phyloP scores from a whole-genome alignment of 2,888 invertebrate genomes.

The Cataglyphis altisquamis region DNA sequence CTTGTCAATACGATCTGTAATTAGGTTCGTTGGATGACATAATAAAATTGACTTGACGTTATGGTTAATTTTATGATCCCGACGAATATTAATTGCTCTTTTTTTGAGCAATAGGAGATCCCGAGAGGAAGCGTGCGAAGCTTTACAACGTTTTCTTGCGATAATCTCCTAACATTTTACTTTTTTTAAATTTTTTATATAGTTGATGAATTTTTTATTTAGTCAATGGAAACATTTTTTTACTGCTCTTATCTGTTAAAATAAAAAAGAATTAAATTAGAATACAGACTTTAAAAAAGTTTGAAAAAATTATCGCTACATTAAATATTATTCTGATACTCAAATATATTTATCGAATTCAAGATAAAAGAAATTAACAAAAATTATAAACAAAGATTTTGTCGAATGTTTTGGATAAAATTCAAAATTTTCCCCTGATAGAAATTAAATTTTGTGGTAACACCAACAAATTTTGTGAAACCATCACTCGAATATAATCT shows the following conservation, averaged over 20 bases:
- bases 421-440: background rate
- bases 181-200: background rate
- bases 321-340: background rate
- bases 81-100: slow-evolving; percentile 74
- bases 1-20: background rate
- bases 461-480: background rate
- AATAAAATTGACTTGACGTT: slow-evolving; percentile 73
- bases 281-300: background rate
- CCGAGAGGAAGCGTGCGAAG: slow-evolving; percentile 81
- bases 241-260: background rate
- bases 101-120: slow-evolving; percentile 74
- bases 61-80: slow-evolving; percentile 70
- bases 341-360: background rate
- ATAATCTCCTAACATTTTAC: slow-evolving; percentile 81
- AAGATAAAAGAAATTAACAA: background rate
- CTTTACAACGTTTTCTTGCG: slow-evolving; percentile 81
- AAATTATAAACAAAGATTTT: background rate
- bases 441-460: background rate
- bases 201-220: background rate
- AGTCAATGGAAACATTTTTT: background rate
- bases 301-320: background rate
- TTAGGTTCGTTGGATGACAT: slow-evolving; percentile 66
- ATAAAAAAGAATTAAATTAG: background rate
- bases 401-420: background rate
- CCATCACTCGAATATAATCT: background rate